These are phyloP conservation scores for Periphyllus acericola DNA, from an alignment of 2,888 invertebrate genomes.

Conservation along the genomic window DNA sequence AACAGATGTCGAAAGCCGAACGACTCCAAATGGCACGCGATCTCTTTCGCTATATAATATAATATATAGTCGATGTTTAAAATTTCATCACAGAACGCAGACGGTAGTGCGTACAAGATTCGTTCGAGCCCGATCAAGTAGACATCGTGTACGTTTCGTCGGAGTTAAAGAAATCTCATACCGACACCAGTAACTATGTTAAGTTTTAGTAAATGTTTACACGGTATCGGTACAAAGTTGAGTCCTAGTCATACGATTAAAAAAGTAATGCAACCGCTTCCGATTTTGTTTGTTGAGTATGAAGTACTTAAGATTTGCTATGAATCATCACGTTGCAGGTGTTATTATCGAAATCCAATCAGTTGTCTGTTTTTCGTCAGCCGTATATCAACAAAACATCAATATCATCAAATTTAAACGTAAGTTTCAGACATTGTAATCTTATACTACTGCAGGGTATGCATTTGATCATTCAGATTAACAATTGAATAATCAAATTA, in stretches of 20 bases:
- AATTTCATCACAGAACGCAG: too few species aligned
- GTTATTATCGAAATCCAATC: slow-evolving; percentile 27
- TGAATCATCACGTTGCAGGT: slow-evolving; percentile 3
- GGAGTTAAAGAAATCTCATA: neutral
- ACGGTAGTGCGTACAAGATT: neutral
- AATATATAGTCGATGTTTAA: neutral
- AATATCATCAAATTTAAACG: slow-evolving; percentile 45
- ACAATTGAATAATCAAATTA: too few species aligned
- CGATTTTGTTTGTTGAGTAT: neutral
- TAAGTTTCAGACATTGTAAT: neutral
- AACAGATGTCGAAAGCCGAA: slow-evolving; percentile 1
- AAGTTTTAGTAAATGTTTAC: slow-evolving; percentile 44
- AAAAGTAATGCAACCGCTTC: slow-evolving; percentile 9
- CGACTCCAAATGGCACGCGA: neutral
- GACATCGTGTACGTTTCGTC: neutral
- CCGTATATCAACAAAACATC: slow-evolving; percentile 19
- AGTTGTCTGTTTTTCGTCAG: neutral
- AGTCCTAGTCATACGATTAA: slow-evolving; percentile 1
- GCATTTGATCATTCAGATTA: too few species aligned
- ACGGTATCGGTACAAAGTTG: slow-evolving; percentile 12
- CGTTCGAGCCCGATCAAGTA: neutral
- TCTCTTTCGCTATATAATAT: neutral
- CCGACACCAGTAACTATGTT: slow-evolving; percentile 24
- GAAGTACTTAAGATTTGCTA: neutral
- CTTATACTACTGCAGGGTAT: neutral